Evolutionary conservation across 2,888 invertebrate species (phyloP), one percentile per base, ranked within the genome.

Genomic region (Ennomos erosarius): DNA sequence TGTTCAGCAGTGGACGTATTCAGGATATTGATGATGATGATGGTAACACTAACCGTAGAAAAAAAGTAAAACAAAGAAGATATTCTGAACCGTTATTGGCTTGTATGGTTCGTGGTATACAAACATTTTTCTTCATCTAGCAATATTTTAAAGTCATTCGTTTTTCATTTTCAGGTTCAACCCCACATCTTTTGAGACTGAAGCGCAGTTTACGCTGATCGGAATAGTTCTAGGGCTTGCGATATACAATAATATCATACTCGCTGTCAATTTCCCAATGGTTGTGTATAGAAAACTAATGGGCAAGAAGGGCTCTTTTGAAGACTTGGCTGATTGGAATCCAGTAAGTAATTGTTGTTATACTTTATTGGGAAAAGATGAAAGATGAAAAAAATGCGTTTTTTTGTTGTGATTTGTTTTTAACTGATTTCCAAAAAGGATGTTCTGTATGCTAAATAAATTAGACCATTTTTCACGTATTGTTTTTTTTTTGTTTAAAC

Each of bases 201-300:
- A 98, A 76, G 98, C 97, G 40, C 98, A 99, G 90, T 99, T 98
- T 87, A 98, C 97, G 0, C 90, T 99, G 53, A 98, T 99, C 74
- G 98, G 99, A 44, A 97, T 98, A 69, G 97, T 99, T 47, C 93
- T 99, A 59, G 99, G 99, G 6, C 93, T 99, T 71, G 99, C 99
- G 54, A 99, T 99, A 80, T 99, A 99, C 87, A 99, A 99, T 87
- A 98, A 98, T 82, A 96, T 98, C 35, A 98, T 99, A 69, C 92
- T 99, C 69, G 97, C 98, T 68, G 97, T 98, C 55, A 98, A 97
- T 84, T 98, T 99, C 83, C 98, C 99, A 1, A 97, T 98, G 96
- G 98, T 98, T 9, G 96, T 99, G 55, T 99, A 99, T 85, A 95
- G 98, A 67, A 99, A 99, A 79, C 93, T 99, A 3, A 95, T 98